These are phyloP conservation scores for Caprella mutica DNA, from an alignment of 2,888 invertebrate species.

Conservation along the genomic window DNA sequence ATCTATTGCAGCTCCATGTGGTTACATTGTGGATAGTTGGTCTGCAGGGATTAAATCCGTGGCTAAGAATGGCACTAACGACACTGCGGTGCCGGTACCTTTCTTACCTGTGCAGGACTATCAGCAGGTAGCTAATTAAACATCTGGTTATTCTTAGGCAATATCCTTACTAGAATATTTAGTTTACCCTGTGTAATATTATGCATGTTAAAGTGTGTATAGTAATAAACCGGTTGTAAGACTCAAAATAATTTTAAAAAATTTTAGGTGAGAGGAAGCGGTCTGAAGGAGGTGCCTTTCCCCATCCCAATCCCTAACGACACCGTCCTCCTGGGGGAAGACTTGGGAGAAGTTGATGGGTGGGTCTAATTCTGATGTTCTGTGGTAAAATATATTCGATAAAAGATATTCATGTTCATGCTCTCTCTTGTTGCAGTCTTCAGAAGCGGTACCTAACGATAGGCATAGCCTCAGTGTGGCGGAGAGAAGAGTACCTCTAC, in stretches of 20 bases:
- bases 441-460: conserved; percentile 40
- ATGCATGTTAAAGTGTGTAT: too few species aligned
- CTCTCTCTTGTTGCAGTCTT: neutral
- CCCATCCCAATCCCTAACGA: conserved; percentile 33
- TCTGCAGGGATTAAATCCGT: neutral
- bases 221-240: too few species aligned
- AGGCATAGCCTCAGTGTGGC: conserved; percentile 41
- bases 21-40: conserved; percentile 13
- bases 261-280: conserved; percentile 27
- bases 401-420: neutral
- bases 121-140: too few species aligned
- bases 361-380: neutral
- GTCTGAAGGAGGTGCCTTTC: conserved; percentile 24
- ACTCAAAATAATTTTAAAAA: too few species aligned
- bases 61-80: neutral
- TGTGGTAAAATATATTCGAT: neutral
- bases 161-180: too few species aligned
- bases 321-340: conserved; percentile 24
- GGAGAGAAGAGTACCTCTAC: conserved; percentile 40
- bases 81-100: neutral
- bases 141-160: too few species aligned
- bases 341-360: conserved; percentile 6
- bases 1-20: conserved; percentile 15
- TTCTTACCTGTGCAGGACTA: conserved; percentile 18
- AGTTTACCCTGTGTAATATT: too few species aligned